A percentile compares a stretch with the other conserved stretches of the same genome.
phyloP scores from a whole-genome alignment of 1,140 invertebrate species.

The Globodera rostochiensis region DNA sequence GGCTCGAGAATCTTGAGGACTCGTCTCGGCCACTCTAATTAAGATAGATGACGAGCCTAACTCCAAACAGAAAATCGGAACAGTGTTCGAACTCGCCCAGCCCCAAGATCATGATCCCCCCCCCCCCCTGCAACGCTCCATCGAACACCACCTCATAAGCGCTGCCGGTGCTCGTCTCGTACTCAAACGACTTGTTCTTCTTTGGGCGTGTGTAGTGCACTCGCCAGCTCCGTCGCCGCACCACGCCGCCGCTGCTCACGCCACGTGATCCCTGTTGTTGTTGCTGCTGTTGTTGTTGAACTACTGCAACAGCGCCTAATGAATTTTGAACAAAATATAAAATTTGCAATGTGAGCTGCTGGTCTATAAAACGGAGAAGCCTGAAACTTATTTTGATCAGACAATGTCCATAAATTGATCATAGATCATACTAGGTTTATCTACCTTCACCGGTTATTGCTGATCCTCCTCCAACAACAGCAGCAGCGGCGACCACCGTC shows the following conservation, averaged over 20 bases:
- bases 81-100: not conserved
- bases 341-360: too few relatives aligned
- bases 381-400: too few relatives aligned
- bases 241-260: conserved; percentile 40
- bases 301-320: not conserved
- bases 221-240: conserved; percentile 48
- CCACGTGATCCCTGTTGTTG: conserved; percentile 25
- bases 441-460: not conserved
- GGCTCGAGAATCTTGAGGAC: too few relatives aligned
- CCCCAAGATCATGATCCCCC: not conserved
- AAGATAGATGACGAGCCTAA: not conserved
- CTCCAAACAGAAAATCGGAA: not conserved
- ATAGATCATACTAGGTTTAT: too few relatives aligned
- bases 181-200: conserved; percentile 51
- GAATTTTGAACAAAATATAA: too few relatives aligned
- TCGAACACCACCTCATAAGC: conserved; percentile 32
- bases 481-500: conserved; percentile 28
- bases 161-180: conserved; percentile 73
- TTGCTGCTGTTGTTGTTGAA: conserved; percentile 9
- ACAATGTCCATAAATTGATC: too few relatives aligned
- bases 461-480: not conserved
- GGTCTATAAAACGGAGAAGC: too few relatives aligned
- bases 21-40: not conserved
- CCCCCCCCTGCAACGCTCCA: too few relatives aligned
- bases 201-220: conserved; percentile 48